Percentiles rank a stretch among this genome's conserved stretches.
Conservation (phyloP, 2,888 invertebrate genomes). For the Copidosoma aretas region DNA sequence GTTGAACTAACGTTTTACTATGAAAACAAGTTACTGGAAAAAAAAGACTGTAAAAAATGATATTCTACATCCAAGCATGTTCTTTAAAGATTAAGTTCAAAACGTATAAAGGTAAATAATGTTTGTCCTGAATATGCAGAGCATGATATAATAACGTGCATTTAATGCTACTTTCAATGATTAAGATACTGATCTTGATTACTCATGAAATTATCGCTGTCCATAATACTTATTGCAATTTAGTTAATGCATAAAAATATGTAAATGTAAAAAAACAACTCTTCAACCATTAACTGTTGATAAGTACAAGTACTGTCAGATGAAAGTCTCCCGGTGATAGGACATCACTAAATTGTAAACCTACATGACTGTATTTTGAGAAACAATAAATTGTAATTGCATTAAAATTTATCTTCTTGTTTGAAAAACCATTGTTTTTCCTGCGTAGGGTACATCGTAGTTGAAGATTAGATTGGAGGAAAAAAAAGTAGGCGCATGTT, state of each 20-base stretch:
- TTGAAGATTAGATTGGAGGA: too few relatives aligned
- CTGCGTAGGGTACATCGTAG: too few relatives aligned
- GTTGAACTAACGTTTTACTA: conserved; percentile 12
- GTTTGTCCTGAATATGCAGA: neutral
- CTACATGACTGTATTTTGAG: neutral
- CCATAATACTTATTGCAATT: conserved; percentile 16
- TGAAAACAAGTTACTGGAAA: conserved; percentile 14
- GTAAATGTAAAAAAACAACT: neutral
- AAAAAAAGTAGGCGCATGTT: too few relatives aligned
- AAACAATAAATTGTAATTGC: too few relatives aligned
- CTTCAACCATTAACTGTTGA: neutral
- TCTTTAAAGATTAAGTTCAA: neutral
- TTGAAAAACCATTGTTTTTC: too few relatives aligned
- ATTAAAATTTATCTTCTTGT: too few relatives aligned
- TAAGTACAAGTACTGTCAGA: too few relatives aligned
- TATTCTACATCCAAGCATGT: conserved; percentile 12
- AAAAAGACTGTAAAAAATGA: conserved; percentile 25
- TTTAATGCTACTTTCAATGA: conserved; percentile 18
- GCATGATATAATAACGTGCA: conserved; percentile 8
- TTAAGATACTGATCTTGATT: conserved; percentile 3
- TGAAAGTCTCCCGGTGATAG: neutral
- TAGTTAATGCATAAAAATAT: conserved; percentile 6
- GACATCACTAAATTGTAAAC: conserved; percentile 4
- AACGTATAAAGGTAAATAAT: too few relatives aligned
- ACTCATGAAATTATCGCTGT: conserved; percentile 8